Evolutionary conservation across 1,140 invertebrate species (phyloP), one percentile per base, ranked within the genome.

Genomic region (Anastrepha ludens): DNA sequence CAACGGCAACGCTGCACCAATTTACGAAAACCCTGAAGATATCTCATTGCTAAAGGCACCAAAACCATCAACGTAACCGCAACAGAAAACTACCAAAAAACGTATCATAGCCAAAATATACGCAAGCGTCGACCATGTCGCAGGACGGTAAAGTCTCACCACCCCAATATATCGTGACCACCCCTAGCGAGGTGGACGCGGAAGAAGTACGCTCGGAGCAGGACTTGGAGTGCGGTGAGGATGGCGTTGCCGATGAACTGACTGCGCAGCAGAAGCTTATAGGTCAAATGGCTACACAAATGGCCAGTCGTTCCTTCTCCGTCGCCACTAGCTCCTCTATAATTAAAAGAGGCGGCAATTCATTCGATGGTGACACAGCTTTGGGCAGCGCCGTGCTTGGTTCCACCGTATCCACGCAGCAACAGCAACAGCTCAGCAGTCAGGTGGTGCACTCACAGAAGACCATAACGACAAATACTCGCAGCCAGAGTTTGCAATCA

Each of bases 151-250:
- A 88, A 89, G 85, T 85, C 20, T 59, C 86, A 17, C 90, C 92
- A 41, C 92, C 92, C 6, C 92, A 93, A 81, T 93, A 93, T 50
- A 93, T 93, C 13, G 91, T 93, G 81, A 93, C 92, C 47, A 92
- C 91, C 2, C 91, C 92, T 17, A 92, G 92, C 88, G 92, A 93
- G 62, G 91, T 90, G 65, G 92, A 93, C 74, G 89, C 91, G 65
- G 92, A 92, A 0, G 92, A 93, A 65, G 88, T 91, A 59, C 90
- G 91, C 39, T 91, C 91, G 4, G 88, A 91, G 88, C 89, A 88
- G 3, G 91, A 92, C 9, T 15, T 91, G 39, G 91, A 91, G 62
- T 64, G 50, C 17, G 85, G 65, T 3, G 29, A 59, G 2, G 87
- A 67, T 47, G 74, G 29, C 20, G 58, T 15, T 0, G 47, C n/a